A percentile compares a stretch with the other conserved stretches of the same genome.
Evolutionary conservation across 2,113 vertebrate genomes (phyloP).

Genomic region (Tichodroma muraria): DNA sequence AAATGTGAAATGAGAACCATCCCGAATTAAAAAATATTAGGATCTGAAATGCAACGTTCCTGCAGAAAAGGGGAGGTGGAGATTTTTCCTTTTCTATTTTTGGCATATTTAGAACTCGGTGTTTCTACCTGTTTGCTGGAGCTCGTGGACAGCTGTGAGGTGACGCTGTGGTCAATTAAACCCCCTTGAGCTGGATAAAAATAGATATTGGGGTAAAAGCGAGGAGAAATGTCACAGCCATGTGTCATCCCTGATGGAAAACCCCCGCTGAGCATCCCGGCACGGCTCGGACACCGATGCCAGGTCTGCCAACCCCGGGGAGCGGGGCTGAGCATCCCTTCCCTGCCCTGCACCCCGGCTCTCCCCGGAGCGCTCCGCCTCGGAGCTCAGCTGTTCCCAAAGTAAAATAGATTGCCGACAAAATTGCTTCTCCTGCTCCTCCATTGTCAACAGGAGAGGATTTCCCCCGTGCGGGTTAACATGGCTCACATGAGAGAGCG

Average conservation of each 20-base stretch:
- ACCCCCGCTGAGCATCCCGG: neutral
- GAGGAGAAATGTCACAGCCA: neutral
- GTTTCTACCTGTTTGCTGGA: neutral
- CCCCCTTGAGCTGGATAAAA: neutral
- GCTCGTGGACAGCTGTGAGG: neutral
- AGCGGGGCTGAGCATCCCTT: neutral
- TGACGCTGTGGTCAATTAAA: neutral
- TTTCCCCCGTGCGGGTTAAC: slow-evolving; percentile 17
- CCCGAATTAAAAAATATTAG: neutral
- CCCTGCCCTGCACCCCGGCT: neutral
- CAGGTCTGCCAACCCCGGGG: neutral
- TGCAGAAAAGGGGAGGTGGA: neutral
- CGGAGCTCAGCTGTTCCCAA: neutral
- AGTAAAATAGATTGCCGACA: slow-evolving; percentile 13
- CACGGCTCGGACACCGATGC: fast-evolving
- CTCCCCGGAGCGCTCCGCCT: neutral
- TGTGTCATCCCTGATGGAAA: neutral
- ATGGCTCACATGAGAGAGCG: slow-evolving; percentile 29
- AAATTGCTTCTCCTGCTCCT: slow-evolving; percentile 6
- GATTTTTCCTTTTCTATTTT: neutral
- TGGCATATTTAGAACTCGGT: neutral
- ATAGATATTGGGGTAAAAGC: neutral
- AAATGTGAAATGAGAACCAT: neutral
- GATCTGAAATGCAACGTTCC: neutral
- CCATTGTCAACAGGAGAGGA: neutral